Evolutionary conservation across 2,888 invertebrate genomes (phyloP), one percentile per base, ranked within the genome.

Genomic region (Drosophila suboccidentalis): DNA sequence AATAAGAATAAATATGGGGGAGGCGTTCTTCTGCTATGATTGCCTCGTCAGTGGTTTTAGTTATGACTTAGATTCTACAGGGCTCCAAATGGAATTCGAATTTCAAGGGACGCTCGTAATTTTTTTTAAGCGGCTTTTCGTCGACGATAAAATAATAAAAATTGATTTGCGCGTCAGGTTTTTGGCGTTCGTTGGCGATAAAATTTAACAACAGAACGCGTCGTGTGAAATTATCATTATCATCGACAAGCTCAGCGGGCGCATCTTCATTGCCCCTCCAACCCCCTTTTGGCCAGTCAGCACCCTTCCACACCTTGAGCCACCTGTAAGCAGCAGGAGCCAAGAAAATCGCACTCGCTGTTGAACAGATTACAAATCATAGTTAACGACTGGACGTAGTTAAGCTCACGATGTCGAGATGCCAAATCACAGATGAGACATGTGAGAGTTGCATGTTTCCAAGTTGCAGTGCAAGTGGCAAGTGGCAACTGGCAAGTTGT

Each of bases 181-280:
- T 84, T 75, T 54, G 68, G 69, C 68, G 70, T 60, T 66, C 68
- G 70, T 57, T 66, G 74, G 70, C 87, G 87, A 88, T 83, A 87
- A 83, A 88, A 78, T 69, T 89, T 78, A 55, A 89, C 82, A 75
- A 70, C 75, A 65, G 64, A 65, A 78, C 74, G 71, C 82, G 80
- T 84, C 89, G 87, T 87, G 83, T 78, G 82, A 84, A 83, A 89
- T 83, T 84, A 83, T 83, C 82, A 87, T 89, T 88, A 83, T 80
- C 70, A 83, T 80, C 72, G 62, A 49, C 49, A 32, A 54, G 44
- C 54, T 51, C 41, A 41, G 62, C 62, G 13, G 34, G 19, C 62
- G 34, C 69, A 79, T 47, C 66, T 61, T 53, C 70, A 78, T 64
- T 22, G 3, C 22, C 22, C 22, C 22, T 71, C 65, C 50, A 19